phyloP scores from a whole-genome alignment of 2,797 vertebrate species.

The Hybognathus amarus region DNA sequence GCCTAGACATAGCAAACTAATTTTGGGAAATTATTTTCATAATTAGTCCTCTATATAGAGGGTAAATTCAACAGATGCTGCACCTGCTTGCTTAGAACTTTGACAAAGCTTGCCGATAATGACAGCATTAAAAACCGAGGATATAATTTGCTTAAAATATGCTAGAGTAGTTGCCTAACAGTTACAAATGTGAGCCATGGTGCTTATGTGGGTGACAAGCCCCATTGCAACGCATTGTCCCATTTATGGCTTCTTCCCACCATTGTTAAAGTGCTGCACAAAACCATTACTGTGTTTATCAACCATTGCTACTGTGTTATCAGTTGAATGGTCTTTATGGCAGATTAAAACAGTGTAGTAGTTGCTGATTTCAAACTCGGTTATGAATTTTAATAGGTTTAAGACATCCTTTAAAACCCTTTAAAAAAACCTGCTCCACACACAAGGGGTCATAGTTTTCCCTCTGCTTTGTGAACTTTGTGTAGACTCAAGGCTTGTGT shows the following conservation, averaged over 20 bases:
- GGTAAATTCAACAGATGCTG: slow-evolving; percentile 1
- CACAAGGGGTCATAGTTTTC: slow-evolving; percentile 42
- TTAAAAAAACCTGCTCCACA: slow-evolving; percentile 38
- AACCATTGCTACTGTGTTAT: not conserved
- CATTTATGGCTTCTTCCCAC: not conserved
- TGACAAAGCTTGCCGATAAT: not conserved
- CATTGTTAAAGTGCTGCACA: not conserved
- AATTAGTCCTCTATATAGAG: not conserved
- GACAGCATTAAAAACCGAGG: not conserved
- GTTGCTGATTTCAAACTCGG: not conserved
- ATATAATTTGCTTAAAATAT: not conserved
- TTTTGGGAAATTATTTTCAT: not conserved
- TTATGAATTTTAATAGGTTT: not conserved
- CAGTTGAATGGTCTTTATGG: not conserved
- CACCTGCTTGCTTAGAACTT: not conserved
- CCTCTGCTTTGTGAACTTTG: slow-evolving; percentile 7
- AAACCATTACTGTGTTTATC: not conserved
- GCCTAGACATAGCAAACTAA: not conserved
- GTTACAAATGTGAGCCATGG: not conserved
- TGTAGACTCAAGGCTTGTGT: not conserved
- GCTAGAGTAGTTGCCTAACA: not conserved
- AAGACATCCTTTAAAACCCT: not conserved
- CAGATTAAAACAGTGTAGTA: not conserved
- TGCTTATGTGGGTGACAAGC: not conserved
- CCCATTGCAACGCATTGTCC: not conserved